Evolutionary conservation across 2,888 invertebrate genomes (phyloP).

Genomic region (Piscicola geometra): DNA sequence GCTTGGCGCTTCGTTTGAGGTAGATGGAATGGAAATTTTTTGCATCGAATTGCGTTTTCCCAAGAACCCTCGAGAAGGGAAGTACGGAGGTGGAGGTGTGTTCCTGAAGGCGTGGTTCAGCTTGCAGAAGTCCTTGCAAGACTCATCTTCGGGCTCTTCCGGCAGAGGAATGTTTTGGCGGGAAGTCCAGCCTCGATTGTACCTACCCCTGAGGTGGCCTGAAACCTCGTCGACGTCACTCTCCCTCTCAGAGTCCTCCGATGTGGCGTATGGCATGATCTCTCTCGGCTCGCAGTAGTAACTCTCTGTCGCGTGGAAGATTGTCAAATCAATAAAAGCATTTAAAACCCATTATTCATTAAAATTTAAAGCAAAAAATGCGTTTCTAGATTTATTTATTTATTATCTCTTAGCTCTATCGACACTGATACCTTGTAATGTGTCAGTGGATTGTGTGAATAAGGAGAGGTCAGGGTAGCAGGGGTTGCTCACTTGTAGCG

Average conservation of each 20-base stretch:
- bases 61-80: not conserved
- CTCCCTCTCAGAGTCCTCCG: slow-evolving; percentile 33
- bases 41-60: not conserved
- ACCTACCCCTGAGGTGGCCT: not conserved
- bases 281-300: slow-evolving; percentile 29
- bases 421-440: no score
- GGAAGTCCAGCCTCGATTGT: not conserved
- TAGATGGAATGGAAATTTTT: not conserved
- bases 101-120: slow-evolving; percentile 1
- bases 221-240: slow-evolving; percentile 1
- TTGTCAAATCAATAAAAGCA: no score
- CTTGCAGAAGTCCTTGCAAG: not conserved
- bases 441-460: not conserved
- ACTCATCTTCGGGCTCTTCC: not conserved
- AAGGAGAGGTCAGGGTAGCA: not conserved
- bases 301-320: slow-evolving; percentile 21
- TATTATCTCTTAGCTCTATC: no score
- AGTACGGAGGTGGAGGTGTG: not conserved
- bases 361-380: no score
- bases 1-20: not conserved
- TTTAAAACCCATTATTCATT: no score
- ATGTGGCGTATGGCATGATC: slow-evolving; percentile 28
- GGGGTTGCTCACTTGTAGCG: not conserved
- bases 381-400: no score
- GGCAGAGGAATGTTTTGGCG: not conserved